Evolutionary conservation across 2,888 invertebrate species (phyloP), one percentile per base, ranked within the genome.

Genomic region (Perizoma flavofasciatum): DNA sequence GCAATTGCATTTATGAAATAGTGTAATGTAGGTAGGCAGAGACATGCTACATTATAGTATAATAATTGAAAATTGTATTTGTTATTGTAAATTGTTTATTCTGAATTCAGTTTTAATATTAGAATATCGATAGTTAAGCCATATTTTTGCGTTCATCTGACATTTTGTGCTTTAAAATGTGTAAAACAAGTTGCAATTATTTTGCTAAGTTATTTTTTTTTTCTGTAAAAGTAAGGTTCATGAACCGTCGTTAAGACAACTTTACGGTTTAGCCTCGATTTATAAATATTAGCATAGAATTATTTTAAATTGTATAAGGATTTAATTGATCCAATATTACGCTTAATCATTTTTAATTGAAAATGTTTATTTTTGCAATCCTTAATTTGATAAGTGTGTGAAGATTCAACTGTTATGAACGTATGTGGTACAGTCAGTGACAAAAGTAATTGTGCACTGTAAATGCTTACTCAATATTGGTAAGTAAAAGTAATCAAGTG

Each of bases 1-100:
- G 44, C 40, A 48, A 41, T 34, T 65, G 65, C 65, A 67, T 67
- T 69, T 65, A 65, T 59, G 45, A 60, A 50, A 49, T 59, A 66
- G 52, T 53, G 54, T 66, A 63, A 48, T 66, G 45, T 59, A 65
- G 47, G 56, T 49, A 50, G 49, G 51, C 35, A 50, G 44, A 53
- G 39, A 49, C 39, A 43, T 46, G 49, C 10, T 35, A 3, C 39
- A 9, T 35, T 52, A 47, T 10, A 41, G 33, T 48, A 33, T 8
- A 49, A 9, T 11, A 34, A 5, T 6, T 35, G 11, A 39, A 39
- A 47, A 11, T 49, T 47, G 52, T 52, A 48, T 45, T 61, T 56
- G 37, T 57, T 10, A 39, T 50, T 58, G 51, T 58, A 58, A 54
- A 55, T 62, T 47, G 58, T 62, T 55, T 51, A 22, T 54, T 57